A percentile compares a stretch with the other conserved stretches of the same genome.
Evolutionary conservation across 2,797 vertebrate species (phyloP).

Genomic region (Remorina albescens): DNA sequence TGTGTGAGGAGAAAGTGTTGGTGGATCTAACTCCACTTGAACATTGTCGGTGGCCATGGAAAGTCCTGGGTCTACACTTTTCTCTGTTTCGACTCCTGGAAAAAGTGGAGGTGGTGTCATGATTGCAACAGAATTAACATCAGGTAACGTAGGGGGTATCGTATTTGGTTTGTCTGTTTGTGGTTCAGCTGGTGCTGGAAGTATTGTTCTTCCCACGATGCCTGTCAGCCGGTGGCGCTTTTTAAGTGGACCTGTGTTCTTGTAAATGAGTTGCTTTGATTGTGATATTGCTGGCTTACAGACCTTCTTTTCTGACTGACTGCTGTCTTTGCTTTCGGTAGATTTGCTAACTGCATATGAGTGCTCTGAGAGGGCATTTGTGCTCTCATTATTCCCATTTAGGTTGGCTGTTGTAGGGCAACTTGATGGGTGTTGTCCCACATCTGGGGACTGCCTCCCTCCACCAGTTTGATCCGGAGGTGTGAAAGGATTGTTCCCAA

Average conservation of each 20-base stretch:
- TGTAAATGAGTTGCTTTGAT: slow-evolving; percentile 76
- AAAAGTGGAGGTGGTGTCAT: slow-evolving; percentile 69
- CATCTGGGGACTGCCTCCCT: slow-evolving; percentile 88
- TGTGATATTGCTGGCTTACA: slow-evolving; percentile 68
- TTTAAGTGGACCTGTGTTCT: slow-evolving; percentile 84
- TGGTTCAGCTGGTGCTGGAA: slow-evolving; percentile 64
- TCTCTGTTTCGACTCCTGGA: slow-evolving; percentile 69
- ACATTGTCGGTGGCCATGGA: slow-evolving; percentile 55
- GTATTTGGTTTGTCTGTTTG: slow-evolving; percentile 59
- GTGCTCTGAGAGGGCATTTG: slow-evolving; percentile 92
- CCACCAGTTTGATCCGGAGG: slow-evolving; percentile 87
- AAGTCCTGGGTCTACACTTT: slow-evolving; percentile 46
- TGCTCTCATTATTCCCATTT: slow-evolving; percentile 86
- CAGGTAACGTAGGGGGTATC: slow-evolving; percentile 50
- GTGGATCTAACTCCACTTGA: slow-evolving; percentile 75
- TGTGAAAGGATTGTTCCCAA: slow-evolving; percentile 90
- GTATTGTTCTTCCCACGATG: slow-evolving; percentile 62
- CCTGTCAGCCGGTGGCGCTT: slow-evolving; percentile 83
- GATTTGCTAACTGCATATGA: slow-evolving; percentile 92
- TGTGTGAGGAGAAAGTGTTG: slow-evolving; percentile 78
- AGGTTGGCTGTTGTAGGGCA: slow-evolving; percentile 74
- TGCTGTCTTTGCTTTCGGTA: slow-evolving; percentile 70
- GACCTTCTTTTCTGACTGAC: slow-evolving; percentile 65
- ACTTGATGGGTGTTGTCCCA: slow-evolving; percentile 75
- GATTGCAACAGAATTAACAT: slow-evolving; percentile 43